Percentiles rank a stretch among this genome's conserved stretches.
phyloP scores from a whole-genome alignment of 2,888 invertebrate species.

The Branchellion lobata region DNA sequence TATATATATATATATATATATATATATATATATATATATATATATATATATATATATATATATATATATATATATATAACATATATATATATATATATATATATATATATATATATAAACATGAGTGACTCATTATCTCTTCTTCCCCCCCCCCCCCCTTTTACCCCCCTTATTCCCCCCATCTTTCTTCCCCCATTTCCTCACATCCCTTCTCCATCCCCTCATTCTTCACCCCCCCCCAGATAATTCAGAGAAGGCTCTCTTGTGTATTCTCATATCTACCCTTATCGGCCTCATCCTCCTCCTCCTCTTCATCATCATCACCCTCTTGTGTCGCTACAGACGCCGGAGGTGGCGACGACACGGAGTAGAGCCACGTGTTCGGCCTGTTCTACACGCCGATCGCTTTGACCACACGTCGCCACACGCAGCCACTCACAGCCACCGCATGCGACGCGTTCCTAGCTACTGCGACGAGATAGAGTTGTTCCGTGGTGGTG shows the following conservation, averaged over 20 bases:
- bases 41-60: too few species aligned
- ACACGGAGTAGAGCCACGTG: neutral
- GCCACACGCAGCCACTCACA: neutral
- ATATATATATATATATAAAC: too few species aligned
- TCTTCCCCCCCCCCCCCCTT: too few species aligned
- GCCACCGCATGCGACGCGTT: neutral
- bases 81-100: too few species aligned
- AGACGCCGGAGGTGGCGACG: neutral
- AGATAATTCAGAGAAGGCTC: constrained; percentile 17
- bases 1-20: too few species aligned
- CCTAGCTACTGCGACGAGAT: neutral
- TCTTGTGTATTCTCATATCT: constrained; percentile 2
- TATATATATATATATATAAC: too few species aligned
- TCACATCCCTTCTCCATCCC: neutral
- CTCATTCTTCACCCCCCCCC: neutral
- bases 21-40: too few species aligned
- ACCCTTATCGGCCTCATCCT: constrained; percentile 19
- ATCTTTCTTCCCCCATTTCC: too few species aligned
- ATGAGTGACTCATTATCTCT: too few species aligned
- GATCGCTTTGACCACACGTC: neutral
- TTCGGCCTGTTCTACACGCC: neutral
- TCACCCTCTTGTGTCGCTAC: neutral
- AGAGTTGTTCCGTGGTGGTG: neutral
- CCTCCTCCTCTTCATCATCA: constrained; percentile 40
- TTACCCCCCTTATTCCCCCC: too few species aligned